Evolutionary conservation across 2,113 vertebrate genomes (phyloP), one percentile per base, ranked within the genome.

Genomic region (Scolopax mira): DNA sequence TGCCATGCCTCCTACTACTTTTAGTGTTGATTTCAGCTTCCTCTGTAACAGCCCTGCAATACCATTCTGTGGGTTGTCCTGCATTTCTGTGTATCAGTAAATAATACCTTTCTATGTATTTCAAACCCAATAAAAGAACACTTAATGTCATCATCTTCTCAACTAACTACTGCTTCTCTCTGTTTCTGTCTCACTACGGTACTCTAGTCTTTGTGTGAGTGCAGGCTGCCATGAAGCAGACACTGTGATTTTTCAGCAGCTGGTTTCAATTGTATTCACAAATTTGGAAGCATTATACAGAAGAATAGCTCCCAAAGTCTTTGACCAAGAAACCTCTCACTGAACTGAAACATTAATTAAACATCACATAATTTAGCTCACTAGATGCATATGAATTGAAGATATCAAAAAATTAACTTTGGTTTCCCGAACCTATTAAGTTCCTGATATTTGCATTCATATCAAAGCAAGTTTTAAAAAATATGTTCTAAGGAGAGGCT

Each of bases 261-360:
- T 88, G 55, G 15, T 85, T 91, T 78, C n/a, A 65, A 46, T 11
- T 51, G 13, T 66, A 58, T 73, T 95, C 85, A 92, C 39, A 58
- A 52, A 85, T 61, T 65, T 80, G n/a, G 49, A 86, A 84, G 12
- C 4, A 3, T 74, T 84, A 93, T 31, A 46, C 11, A 39, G 54
- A 69, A 81, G 73, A 90, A 77, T 65, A 78, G 31, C 11, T 89
- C 69, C n/a, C 16, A 30, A 67, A 73, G 23, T 78, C 55, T 78
- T 86, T 84, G 92, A 86, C 51, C 42, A 88, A 92, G 75, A 88
- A 93, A 67, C 30, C 33, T 86, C 39, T 81, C 60, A 71, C 51
- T 88, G 79, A 94, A 78, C 21, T 35, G 60, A 71, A 80, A 92
- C 31, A n/a, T 77, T 94, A 80, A 91, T 88, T 65, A 71, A 90